These are phyloP conservation scores for Podarcis raffonei DNA, from an alignment of 2,113 vertebrate species.

Conservation along the genomic window DNA sequence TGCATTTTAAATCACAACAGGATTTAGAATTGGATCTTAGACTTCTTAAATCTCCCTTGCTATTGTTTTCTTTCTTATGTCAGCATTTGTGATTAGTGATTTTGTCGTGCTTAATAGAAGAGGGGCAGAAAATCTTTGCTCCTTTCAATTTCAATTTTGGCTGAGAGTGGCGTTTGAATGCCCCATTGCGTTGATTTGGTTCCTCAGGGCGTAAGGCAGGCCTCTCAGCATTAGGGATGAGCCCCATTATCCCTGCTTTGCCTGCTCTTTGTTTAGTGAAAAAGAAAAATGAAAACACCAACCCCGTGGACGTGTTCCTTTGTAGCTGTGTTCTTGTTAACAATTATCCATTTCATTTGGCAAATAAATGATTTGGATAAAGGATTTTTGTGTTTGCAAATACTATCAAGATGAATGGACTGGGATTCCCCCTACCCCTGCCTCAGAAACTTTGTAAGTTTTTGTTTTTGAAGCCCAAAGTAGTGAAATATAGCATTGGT, in stretches of 20 bases:
- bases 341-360: neutral
- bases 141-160: neutral
- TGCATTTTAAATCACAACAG: fast-evolving
- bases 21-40: neutral
- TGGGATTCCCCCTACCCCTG: too few species aligned
- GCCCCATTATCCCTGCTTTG: neutral
- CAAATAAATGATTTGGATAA: neutral
- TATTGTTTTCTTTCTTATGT: neutral
- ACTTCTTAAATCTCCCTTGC: neutral
- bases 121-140: neutral
- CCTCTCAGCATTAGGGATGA: neutral
- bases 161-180: neutral
- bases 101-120: neutral
- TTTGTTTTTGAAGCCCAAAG: neutral
- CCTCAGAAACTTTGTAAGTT: neutral
- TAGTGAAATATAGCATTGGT: neutral
- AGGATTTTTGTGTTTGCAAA: neutral
- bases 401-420: neutral
- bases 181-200: neutral
- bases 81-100: neutral
- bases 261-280: neutral
- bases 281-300: neutral
- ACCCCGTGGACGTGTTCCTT: too few species aligned
- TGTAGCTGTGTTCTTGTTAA: constrained; percentile 2
- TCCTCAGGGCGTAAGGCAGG: neutral